Percentiles rank a stretch among this genome's conserved stretches.
These are phyloP conservation scores for Scolanthus callimorphus DNA, from an alignment of 92 coral and sea anemone species.

Conservation along the genomic window DNA sequence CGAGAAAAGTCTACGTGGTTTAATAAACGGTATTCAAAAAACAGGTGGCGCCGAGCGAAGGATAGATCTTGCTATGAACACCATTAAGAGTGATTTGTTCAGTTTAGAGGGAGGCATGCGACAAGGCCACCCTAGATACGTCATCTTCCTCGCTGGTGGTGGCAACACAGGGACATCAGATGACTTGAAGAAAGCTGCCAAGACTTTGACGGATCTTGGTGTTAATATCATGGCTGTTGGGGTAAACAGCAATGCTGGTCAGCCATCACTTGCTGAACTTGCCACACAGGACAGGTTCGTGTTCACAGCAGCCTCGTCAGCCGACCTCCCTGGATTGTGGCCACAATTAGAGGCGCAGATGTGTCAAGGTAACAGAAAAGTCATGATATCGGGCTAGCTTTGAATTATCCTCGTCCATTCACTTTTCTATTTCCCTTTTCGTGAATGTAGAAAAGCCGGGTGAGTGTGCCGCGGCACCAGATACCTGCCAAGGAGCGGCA, in stretches of 20 bases:
- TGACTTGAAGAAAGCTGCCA: conserved; percentile 24
- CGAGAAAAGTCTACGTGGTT: conserved; percentile 1
- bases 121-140: conserved; percentile 31
- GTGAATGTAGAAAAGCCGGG: conserved; percentile 16
- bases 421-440: not conserved
- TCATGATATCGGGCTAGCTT: not conserved
- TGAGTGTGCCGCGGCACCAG: conserved; percentile 9
- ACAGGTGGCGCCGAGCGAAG: conserved; percentile 14
- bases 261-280: conserved; percentile 33
- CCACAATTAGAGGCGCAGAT: conserved; percentile 19
- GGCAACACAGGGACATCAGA: conserved; percentile 33
- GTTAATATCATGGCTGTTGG: conserved; percentile 71
- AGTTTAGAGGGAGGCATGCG: conserved; percentile 59
- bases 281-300: conserved; percentile 37
- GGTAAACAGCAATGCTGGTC: conserved; percentile 33
- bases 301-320: conserved; percentile 22
- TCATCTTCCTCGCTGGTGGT: conserved; percentile 47
- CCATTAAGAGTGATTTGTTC: conserved; percentile 32
- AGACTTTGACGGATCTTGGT: conserved; percentile 42
- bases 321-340: conserved; percentile 19
- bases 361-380: conserved; percentile 34
- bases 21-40: conserved; percentile 20
- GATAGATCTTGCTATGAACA: conserved; percentile 28
- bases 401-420: not conserved
- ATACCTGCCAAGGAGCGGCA: conserved; percentile 6